phyloP scores from a whole-genome alignment of 2,797 vertebrate genomes.

The Discoglossus pictus region DNA sequence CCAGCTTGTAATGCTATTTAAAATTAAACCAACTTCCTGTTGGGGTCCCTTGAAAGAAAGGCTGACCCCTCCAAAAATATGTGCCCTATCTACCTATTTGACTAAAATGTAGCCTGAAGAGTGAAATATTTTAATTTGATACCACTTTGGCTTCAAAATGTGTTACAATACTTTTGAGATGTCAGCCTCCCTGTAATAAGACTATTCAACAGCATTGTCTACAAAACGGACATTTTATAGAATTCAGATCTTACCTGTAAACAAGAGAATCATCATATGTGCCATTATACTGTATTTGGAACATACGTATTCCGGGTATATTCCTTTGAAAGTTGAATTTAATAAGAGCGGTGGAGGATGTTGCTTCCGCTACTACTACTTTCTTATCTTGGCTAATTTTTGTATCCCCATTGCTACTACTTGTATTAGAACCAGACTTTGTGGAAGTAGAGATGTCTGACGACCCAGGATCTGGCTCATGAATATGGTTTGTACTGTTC shows the following conservation, averaged over 20 bases:
- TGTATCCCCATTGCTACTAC: conserved; percentile 87
- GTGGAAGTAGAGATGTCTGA: conserved; percentile 96
- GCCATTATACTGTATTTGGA: conserved; percentile 98
- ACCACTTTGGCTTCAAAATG: too few species aligned
- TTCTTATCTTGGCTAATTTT: conserved; percentile 90
- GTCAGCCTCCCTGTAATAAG: too few species aligned
- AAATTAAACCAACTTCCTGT: too few species aligned
- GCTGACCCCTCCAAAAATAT: too few species aligned
- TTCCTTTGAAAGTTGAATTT: conserved; percentile 98
- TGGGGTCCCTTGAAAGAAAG: too few species aligned
- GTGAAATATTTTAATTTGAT: too few species aligned
- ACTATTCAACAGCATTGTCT: too few species aligned
- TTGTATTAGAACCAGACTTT: conserved; percentile 86
- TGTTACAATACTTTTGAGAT: too few species aligned
- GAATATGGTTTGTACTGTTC: conserved; percentile 93
- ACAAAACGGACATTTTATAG: too few species aligned
- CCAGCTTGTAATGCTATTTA: too few species aligned
- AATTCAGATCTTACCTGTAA: conserved; percentile 89
- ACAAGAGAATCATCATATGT: conserved; percentile 97
- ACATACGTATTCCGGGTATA: conserved; percentile 97
- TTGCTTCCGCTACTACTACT: conserved; percentile 90
- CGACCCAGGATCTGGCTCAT: conserved; percentile 91
- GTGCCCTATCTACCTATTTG: too few species aligned
- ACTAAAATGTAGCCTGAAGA: too few species aligned
- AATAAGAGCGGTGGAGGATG: conserved; percentile 90